Conservation (phyloP, 2,888 invertebrate genomes). For the Mesorhabditis spiculigera region DNA sequence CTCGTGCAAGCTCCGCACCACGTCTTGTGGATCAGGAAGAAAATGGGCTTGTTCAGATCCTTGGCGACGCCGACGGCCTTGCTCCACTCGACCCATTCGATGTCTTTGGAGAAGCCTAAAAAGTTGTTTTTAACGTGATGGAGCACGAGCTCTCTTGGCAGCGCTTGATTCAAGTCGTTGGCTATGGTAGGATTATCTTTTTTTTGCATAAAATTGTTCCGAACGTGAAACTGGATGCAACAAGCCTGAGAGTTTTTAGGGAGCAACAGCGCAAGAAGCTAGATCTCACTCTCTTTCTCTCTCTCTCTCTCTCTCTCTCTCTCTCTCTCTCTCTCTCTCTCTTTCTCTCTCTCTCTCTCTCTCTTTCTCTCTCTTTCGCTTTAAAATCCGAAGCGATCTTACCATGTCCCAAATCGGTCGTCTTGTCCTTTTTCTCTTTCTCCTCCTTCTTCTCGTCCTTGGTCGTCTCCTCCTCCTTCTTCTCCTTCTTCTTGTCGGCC, state of each 20-base stretch:
- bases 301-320: too few relatives aligned
- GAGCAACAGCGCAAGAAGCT: too few relatives aligned
- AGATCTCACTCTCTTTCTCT: too few relatives aligned
- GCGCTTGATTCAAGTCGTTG: too few relatives aligned
- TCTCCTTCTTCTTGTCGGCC: not conserved
- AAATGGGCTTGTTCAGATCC: conserved; percentile 59
- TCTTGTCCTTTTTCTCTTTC: conserved; percentile 3
- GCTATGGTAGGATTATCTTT: too few relatives aligned
- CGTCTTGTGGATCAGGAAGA: conserved; percentile 62
- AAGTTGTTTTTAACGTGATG: not conserved
- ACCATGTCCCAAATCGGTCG: not conserved
- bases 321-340: too few relatives aligned
- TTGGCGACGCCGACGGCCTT: conserved; percentile 50
- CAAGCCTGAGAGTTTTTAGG: too few relatives aligned
- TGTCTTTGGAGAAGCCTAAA: conserved; percentile 50
- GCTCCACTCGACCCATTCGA: conserved; percentile 53
- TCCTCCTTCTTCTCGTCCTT: conserved; percentile 23
- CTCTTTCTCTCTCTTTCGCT: too few relatives aligned
- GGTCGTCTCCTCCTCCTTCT: conserved; percentile 6
- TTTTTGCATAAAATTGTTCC: too few relatives aligned
- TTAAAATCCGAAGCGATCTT: too few relatives aligned
- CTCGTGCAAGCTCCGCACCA: conserved; percentile 64
- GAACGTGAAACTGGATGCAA: too few relatives aligned
- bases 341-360: too few relatives aligned
- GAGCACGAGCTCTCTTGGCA: not conserved